Evolutionary conservation across 2,113 vertebrate genomes (phyloP).

Genomic region (Arizona elegans): DNA sequence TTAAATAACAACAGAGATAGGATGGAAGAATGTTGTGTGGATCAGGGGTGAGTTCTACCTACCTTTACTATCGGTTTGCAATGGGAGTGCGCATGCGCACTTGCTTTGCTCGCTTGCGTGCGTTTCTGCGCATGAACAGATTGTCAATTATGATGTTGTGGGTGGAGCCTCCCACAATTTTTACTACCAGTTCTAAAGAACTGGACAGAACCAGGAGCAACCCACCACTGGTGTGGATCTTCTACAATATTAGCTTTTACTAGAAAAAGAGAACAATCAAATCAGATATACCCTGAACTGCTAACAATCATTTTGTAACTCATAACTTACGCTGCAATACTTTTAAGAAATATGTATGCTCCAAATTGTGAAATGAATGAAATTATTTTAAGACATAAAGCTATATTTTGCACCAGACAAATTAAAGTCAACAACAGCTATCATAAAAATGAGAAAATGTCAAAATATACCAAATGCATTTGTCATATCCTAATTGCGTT

Average conservation of each 20-base stretch:
- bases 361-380: not conserved
- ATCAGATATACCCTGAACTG: not conserved
- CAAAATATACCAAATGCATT: conserved; percentile 16
- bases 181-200: too few species aligned
- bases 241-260: not conserved
- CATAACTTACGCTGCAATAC: not conserved
- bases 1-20: not conserved
- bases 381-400: conserved; percentile 25
- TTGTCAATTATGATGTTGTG: too few species aligned
- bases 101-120: too few species aligned
- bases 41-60: too few species aligned
- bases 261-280: too few species aligned
- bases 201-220: too few species aligned
- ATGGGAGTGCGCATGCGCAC: too few species aligned
- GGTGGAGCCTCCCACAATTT: too few species aligned
- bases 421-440: conserved; percentile 21
- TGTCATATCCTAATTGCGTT: conserved; percentile 43
- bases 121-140: too few species aligned
- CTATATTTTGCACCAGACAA: conserved; percentile 43
- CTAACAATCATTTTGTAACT: not conserved
- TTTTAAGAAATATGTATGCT: not conserved
- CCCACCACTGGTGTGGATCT: not conserved
- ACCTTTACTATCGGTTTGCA: too few species aligned
- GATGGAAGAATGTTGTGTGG: not conserved
- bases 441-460: conserved; percentile 23